phyloP scores from a whole-genome alignment of 2,113 vertebrate genomes.

The Fregetta grallaria region DNA sequence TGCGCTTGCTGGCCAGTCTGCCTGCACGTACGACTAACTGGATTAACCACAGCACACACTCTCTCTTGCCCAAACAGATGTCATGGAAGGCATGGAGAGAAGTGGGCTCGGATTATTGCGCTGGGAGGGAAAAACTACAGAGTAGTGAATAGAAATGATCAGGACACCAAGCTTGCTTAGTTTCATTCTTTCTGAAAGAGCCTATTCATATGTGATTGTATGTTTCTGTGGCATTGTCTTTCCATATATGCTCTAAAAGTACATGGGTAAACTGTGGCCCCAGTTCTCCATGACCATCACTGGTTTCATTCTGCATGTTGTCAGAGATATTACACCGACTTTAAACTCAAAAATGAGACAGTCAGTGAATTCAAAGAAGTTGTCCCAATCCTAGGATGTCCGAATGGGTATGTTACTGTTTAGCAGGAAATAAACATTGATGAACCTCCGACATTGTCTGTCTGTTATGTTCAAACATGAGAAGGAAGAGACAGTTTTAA shows the following conservation, averaged over 20 bases:
- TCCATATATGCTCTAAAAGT: not conserved
- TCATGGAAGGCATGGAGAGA: not conserved
- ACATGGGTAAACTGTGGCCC: not conserved
- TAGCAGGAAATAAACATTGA: not conserved
- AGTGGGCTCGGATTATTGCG: not conserved
- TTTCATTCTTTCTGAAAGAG: not conserved
- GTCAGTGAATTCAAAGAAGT: not conserved
- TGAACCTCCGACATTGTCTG: not conserved
- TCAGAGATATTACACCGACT: not conserved
- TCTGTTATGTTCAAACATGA: not conserved
- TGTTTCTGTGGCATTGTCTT: not conserved
- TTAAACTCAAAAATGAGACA: not conserved
- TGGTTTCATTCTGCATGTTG: not conserved
- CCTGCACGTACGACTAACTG: not conserved
- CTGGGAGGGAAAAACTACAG: not conserved
- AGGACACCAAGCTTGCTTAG: not conserved
- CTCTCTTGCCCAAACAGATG: not conserved
- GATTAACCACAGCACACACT: not conserved
- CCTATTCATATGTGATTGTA: not conserved
- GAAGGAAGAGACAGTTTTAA: not conserved
- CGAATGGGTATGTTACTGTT: not conserved
- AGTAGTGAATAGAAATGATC: not conserved
- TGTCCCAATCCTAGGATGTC: not conserved
- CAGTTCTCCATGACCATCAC: not conserved
- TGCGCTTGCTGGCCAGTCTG: not conserved